A percentile compares a stretch with the other conserved stretches of the same genome.
Conservation (phyloP, 2,113 vertebrate species). For the Perca fluviatilis region DNA sequence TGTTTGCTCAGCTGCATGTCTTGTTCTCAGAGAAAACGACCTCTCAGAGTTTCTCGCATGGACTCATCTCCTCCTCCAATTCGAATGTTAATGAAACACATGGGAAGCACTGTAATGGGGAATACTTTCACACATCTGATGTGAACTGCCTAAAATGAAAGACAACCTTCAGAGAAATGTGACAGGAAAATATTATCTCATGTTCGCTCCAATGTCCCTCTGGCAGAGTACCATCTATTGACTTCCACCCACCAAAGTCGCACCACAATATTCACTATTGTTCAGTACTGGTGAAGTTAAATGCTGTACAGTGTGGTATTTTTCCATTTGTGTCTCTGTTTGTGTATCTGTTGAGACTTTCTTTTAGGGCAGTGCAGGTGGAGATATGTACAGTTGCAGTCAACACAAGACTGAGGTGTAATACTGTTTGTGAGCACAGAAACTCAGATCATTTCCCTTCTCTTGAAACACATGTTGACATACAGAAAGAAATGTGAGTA, state of each 20-base stretch:
- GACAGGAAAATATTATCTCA: slow-evolving; percentile 78
- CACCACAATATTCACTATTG: slow-evolving; percentile 57
- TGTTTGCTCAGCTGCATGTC: slow-evolving; percentile 75
- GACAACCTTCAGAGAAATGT: slow-evolving; percentile 61
- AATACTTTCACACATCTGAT: slow-evolving; percentile 10
- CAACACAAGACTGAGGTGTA: background rate
- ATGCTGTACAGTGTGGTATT: background rate
- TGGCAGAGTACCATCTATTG: slow-evolving; percentile 54
- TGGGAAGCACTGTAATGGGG: slow-evolving; percentile 21
- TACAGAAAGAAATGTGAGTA: background rate
- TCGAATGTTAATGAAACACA: slow-evolving; percentile 50
- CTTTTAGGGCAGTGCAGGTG: background rate
- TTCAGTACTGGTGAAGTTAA: slow-evolving; percentile 27
- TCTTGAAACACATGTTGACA: background rate
- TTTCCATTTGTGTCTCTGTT: background rate
- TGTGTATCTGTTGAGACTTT: background rate
- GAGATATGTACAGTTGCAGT: background rate
- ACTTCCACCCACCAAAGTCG: slow-evolving; percentile 47
- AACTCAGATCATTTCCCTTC: background rate
- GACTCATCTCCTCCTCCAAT: slow-evolving; percentile 52
- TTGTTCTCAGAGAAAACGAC: slow-evolving; percentile 55
- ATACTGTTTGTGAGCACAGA: background rate
- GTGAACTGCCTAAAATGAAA: slow-evolving; percentile 49
- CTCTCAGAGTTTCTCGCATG: slow-evolving; percentile 28
- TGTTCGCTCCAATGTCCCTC: slow-evolving; percentile 29